Evolutionary conservation across 1,140 invertebrate genomes (phyloP).

Genomic region (Oreohelix idahoensis): DNA sequence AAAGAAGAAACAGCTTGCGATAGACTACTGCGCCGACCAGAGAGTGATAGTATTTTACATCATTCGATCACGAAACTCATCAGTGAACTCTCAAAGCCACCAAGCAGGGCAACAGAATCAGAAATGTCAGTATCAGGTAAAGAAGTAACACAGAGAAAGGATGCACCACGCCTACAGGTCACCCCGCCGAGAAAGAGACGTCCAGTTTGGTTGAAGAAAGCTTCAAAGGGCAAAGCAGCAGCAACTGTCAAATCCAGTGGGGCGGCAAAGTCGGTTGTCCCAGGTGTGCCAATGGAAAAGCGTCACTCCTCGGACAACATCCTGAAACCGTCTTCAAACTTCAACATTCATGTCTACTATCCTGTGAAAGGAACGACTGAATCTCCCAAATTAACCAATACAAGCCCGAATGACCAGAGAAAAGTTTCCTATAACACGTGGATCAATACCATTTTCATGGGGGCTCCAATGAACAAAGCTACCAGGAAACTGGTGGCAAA

Average conservation of each 20-base stretch:
- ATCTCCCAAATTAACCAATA: conserved; percentile 1
- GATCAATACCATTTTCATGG: neutral
- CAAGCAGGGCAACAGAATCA: neutral
- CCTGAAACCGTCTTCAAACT: neutral
- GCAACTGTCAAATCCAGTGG: neutral
- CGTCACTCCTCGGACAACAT: neutral
- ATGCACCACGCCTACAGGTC: neutral
- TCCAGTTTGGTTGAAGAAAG: conserved; percentile 19
- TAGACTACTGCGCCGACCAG: neutral
- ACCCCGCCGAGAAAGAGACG: neutral
- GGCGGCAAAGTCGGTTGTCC: neutral
- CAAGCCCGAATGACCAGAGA: neutral
- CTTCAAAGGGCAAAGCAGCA: neutral
- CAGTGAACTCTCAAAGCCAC: neutral
- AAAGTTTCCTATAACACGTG: neutral
- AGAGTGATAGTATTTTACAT: neutral
- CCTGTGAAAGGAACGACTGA: neutral
- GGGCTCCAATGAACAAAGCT: conserved; percentile 13
- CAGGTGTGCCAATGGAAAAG: neutral
- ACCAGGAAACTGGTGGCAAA: conserved; percentile 12
- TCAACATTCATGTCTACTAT: neutral
- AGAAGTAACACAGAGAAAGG: neutral
- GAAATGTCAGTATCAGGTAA: neutral
- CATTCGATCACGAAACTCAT: neutral
- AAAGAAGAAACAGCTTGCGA: neutral